Percentiles rank a stretch among this genome's conserved stretches.
Conservation (phyloP, 2,888 invertebrate species). For the Malthinus seriepunctatus region DNA sequence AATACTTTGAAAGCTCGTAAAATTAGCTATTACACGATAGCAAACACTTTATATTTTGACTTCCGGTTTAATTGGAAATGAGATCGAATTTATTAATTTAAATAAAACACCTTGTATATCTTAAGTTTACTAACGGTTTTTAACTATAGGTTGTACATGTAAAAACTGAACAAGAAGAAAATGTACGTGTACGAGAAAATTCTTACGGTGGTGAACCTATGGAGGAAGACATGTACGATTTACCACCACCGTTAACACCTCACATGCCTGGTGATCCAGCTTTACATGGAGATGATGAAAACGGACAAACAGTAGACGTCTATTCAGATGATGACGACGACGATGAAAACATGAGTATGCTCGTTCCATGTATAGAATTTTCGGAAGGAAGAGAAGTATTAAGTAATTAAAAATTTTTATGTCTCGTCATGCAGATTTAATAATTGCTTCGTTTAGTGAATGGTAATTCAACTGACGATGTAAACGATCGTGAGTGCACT, state of each 20-base stretch:
- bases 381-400: background rate
- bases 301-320: background rate
- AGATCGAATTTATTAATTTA: too few species aligned
- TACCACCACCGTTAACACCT: conserved; percentile 41
- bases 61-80: too few species aligned
- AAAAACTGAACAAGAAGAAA: conserved; percentile 41
- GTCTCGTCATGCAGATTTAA: background rate
- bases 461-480: background rate
- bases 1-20: too few species aligned
- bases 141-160: conserved; percentile 44
- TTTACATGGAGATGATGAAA: background rate
- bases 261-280: conserved; percentile 25
- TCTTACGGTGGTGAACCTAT: conserved; percentile 35
- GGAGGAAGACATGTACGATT: conserved; percentile 42
- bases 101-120: too few species aligned
- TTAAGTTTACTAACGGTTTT: background rate
- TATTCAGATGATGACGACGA: background rate
- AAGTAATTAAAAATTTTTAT: background rate
- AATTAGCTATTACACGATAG: too few species aligned
- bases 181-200: conserved; percentile 13
- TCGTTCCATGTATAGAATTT: background rate
- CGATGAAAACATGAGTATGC: background rate
- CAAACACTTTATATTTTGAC: too few species aligned
- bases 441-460: background rate
- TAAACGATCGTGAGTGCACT: conserved; percentile 36